Base-by-base conservation (phyloP, 2,888 invertebrate species). In the Pogonocherus hispidulus region DNA sequence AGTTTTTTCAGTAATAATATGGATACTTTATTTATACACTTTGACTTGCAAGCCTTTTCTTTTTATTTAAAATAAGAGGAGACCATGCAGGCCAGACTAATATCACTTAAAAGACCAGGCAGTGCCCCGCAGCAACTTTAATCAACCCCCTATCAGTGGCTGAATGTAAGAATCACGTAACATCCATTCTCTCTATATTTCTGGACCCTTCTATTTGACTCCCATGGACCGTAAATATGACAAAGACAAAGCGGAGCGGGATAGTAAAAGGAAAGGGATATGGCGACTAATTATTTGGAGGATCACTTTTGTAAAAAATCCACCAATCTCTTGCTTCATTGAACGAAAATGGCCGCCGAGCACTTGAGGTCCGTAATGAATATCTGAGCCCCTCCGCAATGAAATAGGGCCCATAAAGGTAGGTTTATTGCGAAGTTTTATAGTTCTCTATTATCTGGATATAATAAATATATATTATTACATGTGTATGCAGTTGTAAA, bases 331-430 rank as follows among this genome's bases (percentile, higher is more conserved):
- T 9, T 63, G 63, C 63, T 54, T 54, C 63, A 63, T 54, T 63
- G 63, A 52, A 44, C 41, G 16, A 52, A 63, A 63, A 63, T 63
- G 63, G 63, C 52, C 3, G 52, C 54, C 23, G 37, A 1, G 41
- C 18, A 54, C 44, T 63, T 63, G 44, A 63, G 69, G 69, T 65
- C 67, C 63, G 41, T 49, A 66, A 63, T 67, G 69, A 64, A 62
- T 69, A 71, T 71, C 69, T 59, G 67, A 27, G 23, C 41, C 41
- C 44, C 46, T 19, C 19, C 1, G 57, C 57, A 22, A 46, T 46
- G 57, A 59, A 46, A 59, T 44, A 19, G 23, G 32, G 46, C 23
- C 27, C 27, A 59, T 59, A 59, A 59, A 59, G 57, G 46, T 46
- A 18, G 27, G 27, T 59, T 59, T 59, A 59, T 27, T 23, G 57